Percentiles rank a stretch among this genome's conserved stretches.
Evolutionary conservation across 2,797 vertebrate species (phyloP).

Genomic region (Eulemur mongoz): DNA sequence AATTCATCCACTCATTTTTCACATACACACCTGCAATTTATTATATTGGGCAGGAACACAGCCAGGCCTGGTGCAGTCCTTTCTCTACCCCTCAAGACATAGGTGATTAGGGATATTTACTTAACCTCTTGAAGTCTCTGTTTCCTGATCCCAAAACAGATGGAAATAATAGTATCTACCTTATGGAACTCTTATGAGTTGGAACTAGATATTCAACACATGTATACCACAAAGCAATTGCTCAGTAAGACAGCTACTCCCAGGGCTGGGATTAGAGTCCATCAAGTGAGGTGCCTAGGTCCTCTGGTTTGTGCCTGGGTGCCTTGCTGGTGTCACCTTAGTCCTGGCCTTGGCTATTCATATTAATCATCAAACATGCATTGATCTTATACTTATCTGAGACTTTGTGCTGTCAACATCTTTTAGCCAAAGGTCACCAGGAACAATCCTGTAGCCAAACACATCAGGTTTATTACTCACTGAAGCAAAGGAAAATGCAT

Average conservation of each 20-base stretch:
- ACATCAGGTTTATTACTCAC: background rate
- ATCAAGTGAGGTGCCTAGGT: fast-evolving
- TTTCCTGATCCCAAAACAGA: background rate
- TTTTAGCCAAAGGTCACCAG: background rate
- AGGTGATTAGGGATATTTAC: background rate
- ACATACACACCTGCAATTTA: fast-evolving
- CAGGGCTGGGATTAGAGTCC: fast-evolving
- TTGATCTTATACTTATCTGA: background rate
- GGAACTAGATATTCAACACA: background rate
- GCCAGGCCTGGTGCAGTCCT: fast-evolving
- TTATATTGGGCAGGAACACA: background rate
- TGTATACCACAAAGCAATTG: fast-evolving
- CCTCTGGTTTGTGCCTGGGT: background rate
- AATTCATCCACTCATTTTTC: too few relatives aligned
- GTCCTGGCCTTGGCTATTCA: background rate
- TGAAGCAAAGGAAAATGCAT: fast-evolving
- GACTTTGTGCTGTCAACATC: too few relatives aligned
- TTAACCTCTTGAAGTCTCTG: background rate
- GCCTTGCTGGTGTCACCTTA: too few relatives aligned
- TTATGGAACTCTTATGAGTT: background rate
- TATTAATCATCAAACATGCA: background rate
- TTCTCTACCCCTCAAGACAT: background rate
- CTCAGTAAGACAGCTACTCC: fast-evolving
- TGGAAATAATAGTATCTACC: background rate
- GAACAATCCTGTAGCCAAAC: background rate